Conservation (phyloP, 2,797 vertebrate species). For the Microhierax caerulescens region DNA sequence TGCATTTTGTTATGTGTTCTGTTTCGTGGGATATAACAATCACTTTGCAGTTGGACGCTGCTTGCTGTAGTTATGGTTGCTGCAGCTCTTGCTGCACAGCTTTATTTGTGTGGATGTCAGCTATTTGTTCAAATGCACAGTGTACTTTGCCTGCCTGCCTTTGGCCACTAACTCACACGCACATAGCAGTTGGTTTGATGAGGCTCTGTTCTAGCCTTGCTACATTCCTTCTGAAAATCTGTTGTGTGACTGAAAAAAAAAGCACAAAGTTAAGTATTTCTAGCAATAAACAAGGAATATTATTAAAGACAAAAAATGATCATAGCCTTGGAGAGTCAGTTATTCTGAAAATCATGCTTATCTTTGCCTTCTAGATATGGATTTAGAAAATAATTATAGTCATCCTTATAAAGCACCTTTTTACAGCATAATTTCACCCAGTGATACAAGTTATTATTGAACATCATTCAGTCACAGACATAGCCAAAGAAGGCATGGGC, state of each 20-base stretch:
- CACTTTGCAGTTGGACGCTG: background rate
- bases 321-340: background rate
- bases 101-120: background rate
- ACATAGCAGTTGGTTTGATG: background rate
- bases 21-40: background rate
- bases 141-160: background rate
- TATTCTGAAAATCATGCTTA: background rate
- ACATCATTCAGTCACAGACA: background rate
- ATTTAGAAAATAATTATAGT: background rate
- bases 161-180: background rate
- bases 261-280: background rate
- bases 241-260: background rate
- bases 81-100: background rate
- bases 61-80: background rate
- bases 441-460: background rate
- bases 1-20: background rate
- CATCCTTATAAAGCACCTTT: background rate
- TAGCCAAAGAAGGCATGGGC: background rate
- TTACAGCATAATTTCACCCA: background rate
- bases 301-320: background rate
- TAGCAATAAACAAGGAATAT: background rate
- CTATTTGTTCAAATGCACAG: background rate
- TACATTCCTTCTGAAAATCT: background rate
- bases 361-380: background rate
- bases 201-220: background rate